A percentile compares a stretch with the other conserved stretches of the same genome.
phyloP scores from a whole-genome alignment of 1,140 invertebrate species.

The Sipha flava region DNA sequence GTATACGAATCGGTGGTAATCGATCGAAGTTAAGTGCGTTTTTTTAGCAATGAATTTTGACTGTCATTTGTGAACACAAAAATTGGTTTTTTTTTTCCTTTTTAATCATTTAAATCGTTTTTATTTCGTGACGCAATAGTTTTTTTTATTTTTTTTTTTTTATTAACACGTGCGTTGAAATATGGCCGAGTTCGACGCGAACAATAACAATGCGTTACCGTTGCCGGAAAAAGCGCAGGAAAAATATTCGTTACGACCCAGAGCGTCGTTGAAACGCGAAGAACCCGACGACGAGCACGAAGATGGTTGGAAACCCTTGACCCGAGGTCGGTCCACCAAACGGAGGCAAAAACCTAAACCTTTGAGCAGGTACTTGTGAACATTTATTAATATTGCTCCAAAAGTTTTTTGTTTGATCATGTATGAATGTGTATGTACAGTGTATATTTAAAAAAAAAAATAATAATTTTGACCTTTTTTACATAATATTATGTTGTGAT shows the following conservation, averaged over 20 bases:
- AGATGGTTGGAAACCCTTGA: slow-evolving; percentile 33
- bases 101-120: too few species aligned
- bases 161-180: background rate
- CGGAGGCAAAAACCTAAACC: slow-evolving; percentile 67
- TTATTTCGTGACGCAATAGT: background rate
- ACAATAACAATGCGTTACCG: slow-evolving; percentile 36
- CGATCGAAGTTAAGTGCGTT: background rate
- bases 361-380: slow-evolving; percentile 66
- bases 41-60: slow-evolving; percentile 19
- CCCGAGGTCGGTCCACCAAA: slow-evolving; percentile 36
- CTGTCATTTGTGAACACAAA: background rate
- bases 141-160: background rate
- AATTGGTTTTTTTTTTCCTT: background rate
- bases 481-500: too few species aligned
- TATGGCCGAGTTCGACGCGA: slow-evolving; percentile 40
- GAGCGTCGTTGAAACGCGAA: slow-evolving; percentile 33
- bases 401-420: too few species aligned
- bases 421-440: too few species aligned
- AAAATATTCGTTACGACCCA: slow-evolving; percentile 39
- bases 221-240: slow-evolving; percentile 35
- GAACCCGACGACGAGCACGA: slow-evolving; percentile 37
- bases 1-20: background rate
- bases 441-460: too few species aligned
- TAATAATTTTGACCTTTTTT: too few species aligned
- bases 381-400: too few species aligned